Percentiles rank a stretch among this genome's conserved stretches.
Evolutionary conservation across 2,113 vertebrate genomes (phyloP).

Genomic region (Sylvicapra grimmia): DNA sequence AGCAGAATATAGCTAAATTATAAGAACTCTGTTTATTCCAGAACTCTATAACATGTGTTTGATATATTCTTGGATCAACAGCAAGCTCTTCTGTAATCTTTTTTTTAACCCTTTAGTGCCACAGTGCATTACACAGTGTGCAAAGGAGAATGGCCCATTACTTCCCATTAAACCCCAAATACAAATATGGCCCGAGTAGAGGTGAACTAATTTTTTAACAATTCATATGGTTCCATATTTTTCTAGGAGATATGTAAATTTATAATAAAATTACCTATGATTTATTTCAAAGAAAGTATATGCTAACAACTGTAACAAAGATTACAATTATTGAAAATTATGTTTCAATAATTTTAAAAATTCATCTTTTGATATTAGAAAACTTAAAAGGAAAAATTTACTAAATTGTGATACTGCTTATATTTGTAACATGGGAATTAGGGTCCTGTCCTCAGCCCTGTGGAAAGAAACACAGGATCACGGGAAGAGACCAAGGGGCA

Average conservation of each 20-base stretch:
- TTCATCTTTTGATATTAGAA: background rate
- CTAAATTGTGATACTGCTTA: background rate
- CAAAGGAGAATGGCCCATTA: background rate
- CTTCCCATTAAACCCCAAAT: background rate
- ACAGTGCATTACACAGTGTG: background rate
- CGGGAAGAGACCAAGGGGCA: background rate
- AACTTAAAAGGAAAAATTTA: background rate
- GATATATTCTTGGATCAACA: background rate
- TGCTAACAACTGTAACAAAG: background rate
- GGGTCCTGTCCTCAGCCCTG: background rate
- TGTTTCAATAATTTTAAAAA: background rate
- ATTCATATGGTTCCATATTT: background rate
- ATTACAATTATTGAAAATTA: too few species aligned
- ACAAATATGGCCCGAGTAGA: background rate
- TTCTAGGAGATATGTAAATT: background rate
- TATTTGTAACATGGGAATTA: background rate
- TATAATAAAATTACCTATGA: background rate
- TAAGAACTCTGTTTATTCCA: background rate
- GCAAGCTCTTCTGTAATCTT: background rate
- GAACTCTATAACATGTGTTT: background rate
- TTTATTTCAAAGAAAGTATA: background rate
- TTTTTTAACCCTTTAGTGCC: background rate
- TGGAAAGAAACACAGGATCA: background rate
- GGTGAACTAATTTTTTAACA: background rate
- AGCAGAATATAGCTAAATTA: background rate